phyloP scores from a whole-genome alignment of 2,113 vertebrate genomes.

The Progne subis region DNA sequence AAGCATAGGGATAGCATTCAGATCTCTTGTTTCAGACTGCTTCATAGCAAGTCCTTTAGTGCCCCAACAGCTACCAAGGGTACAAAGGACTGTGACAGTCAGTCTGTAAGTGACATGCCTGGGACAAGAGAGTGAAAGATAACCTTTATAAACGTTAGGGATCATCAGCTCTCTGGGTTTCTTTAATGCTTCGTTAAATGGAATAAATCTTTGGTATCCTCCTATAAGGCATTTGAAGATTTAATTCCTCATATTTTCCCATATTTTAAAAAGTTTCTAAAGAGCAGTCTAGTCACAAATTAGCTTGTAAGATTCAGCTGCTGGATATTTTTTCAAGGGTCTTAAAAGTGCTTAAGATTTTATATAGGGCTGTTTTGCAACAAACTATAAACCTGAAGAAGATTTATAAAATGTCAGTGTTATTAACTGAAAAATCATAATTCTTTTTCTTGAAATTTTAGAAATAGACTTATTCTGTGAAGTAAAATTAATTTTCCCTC shows the following conservation, averaged over 20 bases:
- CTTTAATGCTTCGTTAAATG: not conserved
- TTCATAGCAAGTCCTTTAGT: not conserved
- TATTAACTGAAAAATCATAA: not conserved
- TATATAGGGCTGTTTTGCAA: not conserved
- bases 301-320: not conserved
- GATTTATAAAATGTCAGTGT: not conserved
- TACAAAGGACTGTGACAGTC: not conserved
- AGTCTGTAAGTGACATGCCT: not conserved
- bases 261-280: not conserved
- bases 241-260: not conserved
- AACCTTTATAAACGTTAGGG: not conserved
- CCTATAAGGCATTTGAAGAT: not conserved
- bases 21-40: not conserved
- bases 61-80: not conserved
- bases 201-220: not conserved
- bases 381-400: not conserved
- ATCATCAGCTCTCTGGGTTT: not conserved
- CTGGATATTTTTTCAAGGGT: not conserved
- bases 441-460: not conserved
- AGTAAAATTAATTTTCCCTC: not conserved
- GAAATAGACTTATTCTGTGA: not conserved
- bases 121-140: not conserved
- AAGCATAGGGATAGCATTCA: not conserved
- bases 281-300: not conserved
- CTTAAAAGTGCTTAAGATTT: not conserved